phyloP scores from a whole-genome alignment of 1,140 invertebrate species.

The Formica exsecta region DNA sequence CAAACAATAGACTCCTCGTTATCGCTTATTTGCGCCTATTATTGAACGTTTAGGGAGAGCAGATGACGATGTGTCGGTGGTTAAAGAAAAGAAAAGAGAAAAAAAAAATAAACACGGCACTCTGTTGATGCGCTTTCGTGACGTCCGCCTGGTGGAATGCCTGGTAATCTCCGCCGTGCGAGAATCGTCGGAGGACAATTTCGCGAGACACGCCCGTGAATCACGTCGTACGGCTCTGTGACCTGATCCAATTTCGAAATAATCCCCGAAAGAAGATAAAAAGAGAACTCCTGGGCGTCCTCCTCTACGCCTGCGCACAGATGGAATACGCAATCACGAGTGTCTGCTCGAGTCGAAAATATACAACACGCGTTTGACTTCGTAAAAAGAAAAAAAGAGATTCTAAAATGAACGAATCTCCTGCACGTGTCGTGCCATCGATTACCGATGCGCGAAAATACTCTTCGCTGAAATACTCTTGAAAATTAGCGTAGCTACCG shows the following conservation, averaged over 20 bases:
- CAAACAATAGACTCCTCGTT: constrained; percentile 47
- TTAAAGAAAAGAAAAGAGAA: neutral
- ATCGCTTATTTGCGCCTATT: constrained; percentile 29
- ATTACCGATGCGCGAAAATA: constrained; percentile 51
- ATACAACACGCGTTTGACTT: constrained; percentile 43
- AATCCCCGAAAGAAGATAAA: constrained; percentile 22
- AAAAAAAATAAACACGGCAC: neutral
- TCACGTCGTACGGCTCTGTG: constrained; percentile 43
- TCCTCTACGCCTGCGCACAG: neutral
- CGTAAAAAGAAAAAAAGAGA: constrained; percentile 17
- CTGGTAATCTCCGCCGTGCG: constrained; percentile 14
- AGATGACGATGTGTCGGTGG: neutral
- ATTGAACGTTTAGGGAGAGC: constrained; percentile 8
- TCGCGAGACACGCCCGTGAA: constrained; percentile 46
- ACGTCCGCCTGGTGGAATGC: constrained; percentile 45
- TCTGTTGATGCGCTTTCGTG: constrained; percentile 39
- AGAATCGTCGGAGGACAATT: constrained; percentile 19
- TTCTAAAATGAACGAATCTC: constrained; percentile 30
- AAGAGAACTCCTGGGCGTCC: neutral
- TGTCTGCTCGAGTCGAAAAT: constrained; percentile 47
- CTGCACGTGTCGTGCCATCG: constrained; percentile 45
- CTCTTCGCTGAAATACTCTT: neutral
- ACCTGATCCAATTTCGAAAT: constrained; percentile 71
- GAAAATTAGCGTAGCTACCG: neutral
- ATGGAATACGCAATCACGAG: neutral